Percentiles rank a stretch among this genome's conserved stretches.
Evolutionary conservation across 2,113 vertebrate species (phyloP).

Genomic region (Megalops atlanticus): DNA sequence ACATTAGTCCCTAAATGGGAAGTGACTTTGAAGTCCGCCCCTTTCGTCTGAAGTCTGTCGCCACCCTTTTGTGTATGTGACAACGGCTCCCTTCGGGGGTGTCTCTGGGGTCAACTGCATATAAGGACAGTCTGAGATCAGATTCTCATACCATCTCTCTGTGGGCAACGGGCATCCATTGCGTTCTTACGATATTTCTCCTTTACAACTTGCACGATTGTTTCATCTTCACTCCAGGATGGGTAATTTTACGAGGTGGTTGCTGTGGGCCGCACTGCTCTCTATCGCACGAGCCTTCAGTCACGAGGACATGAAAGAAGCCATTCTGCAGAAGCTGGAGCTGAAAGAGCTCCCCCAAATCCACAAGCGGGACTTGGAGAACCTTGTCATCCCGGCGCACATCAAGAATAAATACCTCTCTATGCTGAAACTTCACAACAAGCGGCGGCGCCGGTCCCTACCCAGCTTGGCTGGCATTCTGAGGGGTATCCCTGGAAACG

Average conservation of each 20-base stretch:
- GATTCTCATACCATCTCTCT: slow-evolving; percentile 39
- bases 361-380: slow-evolving; percentile 76
- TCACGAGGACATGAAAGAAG: slow-evolving; percentile 76
- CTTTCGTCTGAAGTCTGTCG: slow-evolving; percentile 68
- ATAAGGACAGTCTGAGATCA: slow-evolving; percentile 59
- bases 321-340: slow-evolving; percentile 77
- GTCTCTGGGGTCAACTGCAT: slow-evolving; percentile 45
- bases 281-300: slow-evolving; percentile 60
- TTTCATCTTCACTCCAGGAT: slow-evolving; percentile 49
- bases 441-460: slow-evolving; percentile 78
- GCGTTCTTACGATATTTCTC: background rate
- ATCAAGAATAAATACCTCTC: slow-evolving; percentile 81
- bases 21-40: slow-evolving; percentile 71
- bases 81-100: slow-evolving; percentile 75
- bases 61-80: slow-evolving; percentile 77
- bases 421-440: slow-evolving; percentile 80
- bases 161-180: slow-evolving; percentile 30
- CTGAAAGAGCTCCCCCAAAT: slow-evolving; percentile 78
- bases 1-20: slow-evolving; percentile 60
- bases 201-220: background rate
- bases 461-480: slow-evolving; percentile 86
- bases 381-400: slow-evolving; percentile 79
- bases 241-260: slow-evolving; percentile 57
- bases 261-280: slow-evolving; percentile 62
- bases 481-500: slow-evolving; percentile 78